Base-by-base conservation (phyloP, 1,140 invertebrate species). In the Euura saliciscinereae region DNA sequence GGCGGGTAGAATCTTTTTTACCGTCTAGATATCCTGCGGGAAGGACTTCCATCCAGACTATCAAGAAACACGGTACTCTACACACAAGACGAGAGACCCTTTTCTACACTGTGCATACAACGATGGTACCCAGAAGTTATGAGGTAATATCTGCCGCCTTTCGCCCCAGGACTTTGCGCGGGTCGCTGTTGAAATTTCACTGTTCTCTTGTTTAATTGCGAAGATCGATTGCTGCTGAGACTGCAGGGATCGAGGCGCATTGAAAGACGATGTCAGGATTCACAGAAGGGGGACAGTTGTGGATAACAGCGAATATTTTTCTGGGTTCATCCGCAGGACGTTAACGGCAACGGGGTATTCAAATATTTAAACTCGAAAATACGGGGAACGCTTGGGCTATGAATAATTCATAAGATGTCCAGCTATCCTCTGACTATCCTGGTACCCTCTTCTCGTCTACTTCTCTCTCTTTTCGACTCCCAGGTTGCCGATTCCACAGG, bases 281-380 rank as follows among this genome's bases (percentile, higher is more conserved):
- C 2, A 59, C 3, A 59, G 51, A 59, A n/a, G 8, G 51, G 51
- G 13, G 8, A 44, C 76, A 66, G 72, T 66, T 66, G 75, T 78
- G 80, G 80, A 82, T 82, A 82, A 82, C 72, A 75, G 72, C 73
- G 75, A 79, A 83, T 83, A 83, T 83, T 83, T 83, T 80, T 78
- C 73, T 77, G 76, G 76, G 71, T 75, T 76, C 74, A 72, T 78
- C 76, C 74, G 72, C 28, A 28, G 28, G 69, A 74, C 77, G 77
- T 79, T 78, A 78, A 79, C 75, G 76, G 80, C 66, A 83, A 81
- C 80, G 76, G 79, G 74, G 80, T 85, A 85, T 86, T 86, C 83
- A 86, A 86, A 86, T 85, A 86, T 86, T 86, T 85, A 86, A 85
- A 84, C 79, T 83, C 79, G 81, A 85, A 86, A 86, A 85, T 84